Evolutionary conservation across 1,140 invertebrate species (phyloP).

Genomic region (Latrodectus geometricus): DNA sequence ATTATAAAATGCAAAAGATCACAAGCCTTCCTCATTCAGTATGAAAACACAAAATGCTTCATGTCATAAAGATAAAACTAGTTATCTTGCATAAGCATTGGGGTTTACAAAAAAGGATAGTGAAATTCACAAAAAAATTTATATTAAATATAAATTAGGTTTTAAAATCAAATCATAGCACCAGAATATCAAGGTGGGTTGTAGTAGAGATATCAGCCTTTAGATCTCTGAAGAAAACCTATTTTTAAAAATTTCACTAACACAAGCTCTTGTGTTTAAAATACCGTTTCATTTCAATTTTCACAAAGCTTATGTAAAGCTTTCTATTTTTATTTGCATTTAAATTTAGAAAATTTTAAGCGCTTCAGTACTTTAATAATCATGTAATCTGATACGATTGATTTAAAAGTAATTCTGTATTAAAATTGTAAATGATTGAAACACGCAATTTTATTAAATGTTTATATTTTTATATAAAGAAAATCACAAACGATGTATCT

Average conservation of each 20-base stretch:
- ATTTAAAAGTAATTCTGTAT: too few relatives aligned
- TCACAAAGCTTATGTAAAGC: too few relatives aligned
- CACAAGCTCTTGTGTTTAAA: background rate
- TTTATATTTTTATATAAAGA: too few relatives aligned
- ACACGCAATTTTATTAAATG: too few relatives aligned
- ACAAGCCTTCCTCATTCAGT: constrained; percentile 21
- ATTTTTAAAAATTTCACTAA: background rate
- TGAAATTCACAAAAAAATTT: constrained; percentile 23
- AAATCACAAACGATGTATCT: too few relatives aligned
- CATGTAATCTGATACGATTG: too few relatives aligned
- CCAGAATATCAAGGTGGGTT: constrained; percentile 30
- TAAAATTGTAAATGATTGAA: too few relatives aligned
- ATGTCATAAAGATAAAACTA: constrained; percentile 56
- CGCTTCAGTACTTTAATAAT: too few relatives aligned
- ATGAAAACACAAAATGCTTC: constrained; percentile 53
- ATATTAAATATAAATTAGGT: background rate
- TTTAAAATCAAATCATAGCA: constrained; percentile 33
- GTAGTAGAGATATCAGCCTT: background rate
- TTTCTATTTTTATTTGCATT: too few relatives aligned
- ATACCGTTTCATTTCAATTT: background rate
- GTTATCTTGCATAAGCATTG: constrained; percentile 59
- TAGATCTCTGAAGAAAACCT: background rate
- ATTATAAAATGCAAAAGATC: constrained; percentile 51
- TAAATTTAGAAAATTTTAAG: too few relatives aligned
- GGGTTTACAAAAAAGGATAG: constrained; percentile 44